A percentile compares a stretch with the other conserved stretches of the same genome.
Conservation (phyloP, 2,797 vertebrate species). For the Erpetoichthys calabaricus region DNA sequence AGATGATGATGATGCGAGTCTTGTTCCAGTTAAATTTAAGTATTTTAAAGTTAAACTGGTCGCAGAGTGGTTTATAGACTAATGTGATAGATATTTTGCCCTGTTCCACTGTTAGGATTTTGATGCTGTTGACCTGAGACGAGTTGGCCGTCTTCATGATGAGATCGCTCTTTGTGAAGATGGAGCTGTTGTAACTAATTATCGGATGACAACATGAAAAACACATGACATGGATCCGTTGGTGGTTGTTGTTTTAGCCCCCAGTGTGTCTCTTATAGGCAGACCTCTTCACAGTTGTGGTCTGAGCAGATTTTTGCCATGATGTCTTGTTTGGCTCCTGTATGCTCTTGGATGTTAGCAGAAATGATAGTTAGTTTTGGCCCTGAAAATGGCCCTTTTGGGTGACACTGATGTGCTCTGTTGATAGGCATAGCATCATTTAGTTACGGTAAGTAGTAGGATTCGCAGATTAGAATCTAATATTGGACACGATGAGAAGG, state of each 20-base stretch:
- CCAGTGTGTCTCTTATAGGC: constrained; percentile 5
- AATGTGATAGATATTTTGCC: background rate
- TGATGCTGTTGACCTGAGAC: background rate
- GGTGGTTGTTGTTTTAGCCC: background rate
- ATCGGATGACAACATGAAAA: background rate
- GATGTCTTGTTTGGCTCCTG: constrained; percentile 1
- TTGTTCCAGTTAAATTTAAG: background rate
- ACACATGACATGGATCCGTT: background rate
- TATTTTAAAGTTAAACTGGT: background rate
- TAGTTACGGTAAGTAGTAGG: background rate
- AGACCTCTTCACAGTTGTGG: constrained; percentile 3
- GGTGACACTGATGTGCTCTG: background rate
- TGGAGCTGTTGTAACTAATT: background rate
- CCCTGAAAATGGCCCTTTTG: constrained; percentile 3
- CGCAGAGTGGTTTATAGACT: background rate
- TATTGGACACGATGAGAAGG: background rate
- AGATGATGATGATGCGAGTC: background rate
- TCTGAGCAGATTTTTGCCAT: background rate
- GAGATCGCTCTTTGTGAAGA: background rate
- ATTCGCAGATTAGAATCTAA: background rate
- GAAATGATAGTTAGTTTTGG: background rate
- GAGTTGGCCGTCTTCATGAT: no score
- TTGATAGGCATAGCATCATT: background rate
- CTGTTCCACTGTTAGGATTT: background rate
- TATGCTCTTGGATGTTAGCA: constrained; percentile 1